Percentiles rank a stretch among this genome's conserved stretches.
Evolutionary conservation across 2,797 vertebrate genomes (phyloP).

Genomic region (Orientallactaga sibirica): DNA sequence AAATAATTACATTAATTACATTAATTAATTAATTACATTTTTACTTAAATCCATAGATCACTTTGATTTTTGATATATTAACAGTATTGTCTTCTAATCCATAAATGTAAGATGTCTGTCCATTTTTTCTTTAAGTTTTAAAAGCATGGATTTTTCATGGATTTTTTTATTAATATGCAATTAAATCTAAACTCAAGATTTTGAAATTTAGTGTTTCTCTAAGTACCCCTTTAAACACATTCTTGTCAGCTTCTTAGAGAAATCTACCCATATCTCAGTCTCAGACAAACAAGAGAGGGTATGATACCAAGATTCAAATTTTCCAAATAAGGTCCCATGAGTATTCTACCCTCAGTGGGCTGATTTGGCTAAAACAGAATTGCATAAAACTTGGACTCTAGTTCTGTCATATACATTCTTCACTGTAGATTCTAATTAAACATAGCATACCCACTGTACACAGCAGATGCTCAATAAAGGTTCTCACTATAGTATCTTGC

Average conservation of each 20-base stretch:
- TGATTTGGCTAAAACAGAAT: slow-evolving; percentile 6
- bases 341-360: neutral
- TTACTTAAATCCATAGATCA: neutral
- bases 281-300: slow-evolving; percentile 3
- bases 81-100: neutral
- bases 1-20: too few relatives aligned
- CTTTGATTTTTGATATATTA: neutral
- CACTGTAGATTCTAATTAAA: neutral
- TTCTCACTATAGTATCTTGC: neutral
- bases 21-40: too few relatives aligned
- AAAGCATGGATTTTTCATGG: neutral
- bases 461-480: neutral
- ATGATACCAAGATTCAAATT: neutral
- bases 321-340: neutral
- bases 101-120: neutral
- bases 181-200: neutral
- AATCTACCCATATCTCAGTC: slow-evolving; percentile 1
- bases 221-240: neutral
- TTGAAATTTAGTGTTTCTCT: slow-evolving; percentile 25
- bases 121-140: neutral
- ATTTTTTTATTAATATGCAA: neutral
- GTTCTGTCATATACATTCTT: neutral
- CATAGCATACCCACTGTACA: neutral
- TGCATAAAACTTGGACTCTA: neutral
- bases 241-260: slow-evolving; percentile 1